Evolutionary conservation across 2,113 vertebrate genomes (phyloP).

Genomic region (Microtus oregoni): DNA sequence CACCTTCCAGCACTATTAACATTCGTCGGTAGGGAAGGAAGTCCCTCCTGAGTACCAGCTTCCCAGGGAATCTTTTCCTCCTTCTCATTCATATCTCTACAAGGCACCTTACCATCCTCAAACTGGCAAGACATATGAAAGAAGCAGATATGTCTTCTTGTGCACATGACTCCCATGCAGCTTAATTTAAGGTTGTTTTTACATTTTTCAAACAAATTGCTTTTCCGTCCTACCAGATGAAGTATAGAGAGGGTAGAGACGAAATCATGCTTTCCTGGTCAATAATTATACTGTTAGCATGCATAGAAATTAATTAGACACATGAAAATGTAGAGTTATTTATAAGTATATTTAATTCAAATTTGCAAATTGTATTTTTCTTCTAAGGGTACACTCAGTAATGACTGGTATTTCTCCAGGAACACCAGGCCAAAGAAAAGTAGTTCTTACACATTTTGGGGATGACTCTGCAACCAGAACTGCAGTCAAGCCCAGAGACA

Average conservation of each 20-base stretch:
- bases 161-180: background rate
- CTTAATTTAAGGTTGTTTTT: background rate
- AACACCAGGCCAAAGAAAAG: background rate
- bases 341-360: background rate
- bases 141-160: slow-evolving; percentile 5
- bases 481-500: background rate
- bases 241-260: background rate
- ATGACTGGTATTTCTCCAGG: background rate
- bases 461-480: background rate
- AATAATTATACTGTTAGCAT: background rate
- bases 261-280: background rate
- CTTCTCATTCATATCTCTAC: background rate
- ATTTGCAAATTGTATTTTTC: background rate
- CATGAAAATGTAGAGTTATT: slow-evolving; percentile 15
- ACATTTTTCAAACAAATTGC: slow-evolving; percentile 19
- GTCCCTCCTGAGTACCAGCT: too few species aligned
- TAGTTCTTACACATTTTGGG: background rate
- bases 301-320: slow-evolving; percentile 14
- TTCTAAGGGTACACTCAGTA: background rate
- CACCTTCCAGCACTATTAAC: background rate
- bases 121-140: background rate
- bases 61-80: background rate
- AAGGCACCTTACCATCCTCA: background rate
- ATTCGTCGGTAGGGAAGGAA: background rate
- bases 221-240: slow-evolving; percentile 12